A percentile compares a stretch with the other conserved stretches of the same genome.
Evolutionary conservation across 1,140 invertebrate species (phyloP).

Genomic region (Drosophila sturtevanti): DNA sequence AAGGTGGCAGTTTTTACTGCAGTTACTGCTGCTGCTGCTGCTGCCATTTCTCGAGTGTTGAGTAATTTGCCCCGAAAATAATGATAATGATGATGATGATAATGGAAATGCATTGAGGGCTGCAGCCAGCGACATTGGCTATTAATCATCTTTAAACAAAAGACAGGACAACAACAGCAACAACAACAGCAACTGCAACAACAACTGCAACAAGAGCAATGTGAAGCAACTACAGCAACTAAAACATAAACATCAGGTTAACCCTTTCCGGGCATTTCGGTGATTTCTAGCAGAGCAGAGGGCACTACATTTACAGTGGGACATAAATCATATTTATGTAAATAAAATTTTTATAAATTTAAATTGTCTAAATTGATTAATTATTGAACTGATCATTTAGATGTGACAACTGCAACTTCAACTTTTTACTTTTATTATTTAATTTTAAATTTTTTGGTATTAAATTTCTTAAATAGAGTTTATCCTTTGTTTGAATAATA

Average conservation of each 20-base stretch:
- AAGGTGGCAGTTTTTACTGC: slow-evolving; percentile 47
- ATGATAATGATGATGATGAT: slow-evolving; percentile 54
- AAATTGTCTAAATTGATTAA: no score
- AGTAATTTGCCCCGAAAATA: slow-evolving; percentile 70
- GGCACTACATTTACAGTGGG: background rate
- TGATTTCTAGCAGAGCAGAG: slow-evolving; percentile 30
- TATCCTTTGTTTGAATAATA: no score
- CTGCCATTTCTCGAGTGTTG: slow-evolving; percentile 27
- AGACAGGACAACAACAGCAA: slow-evolving; percentile 47
- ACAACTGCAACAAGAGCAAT: slow-evolving; percentile 41
- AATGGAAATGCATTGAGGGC: slow-evolving; percentile 72
- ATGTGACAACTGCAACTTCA: no score
- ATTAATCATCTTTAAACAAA: slow-evolving; percentile 81
- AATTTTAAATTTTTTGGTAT: no score
- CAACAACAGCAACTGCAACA: slow-evolving; percentile 29
- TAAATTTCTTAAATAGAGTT: no score
- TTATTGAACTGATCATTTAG: no score
- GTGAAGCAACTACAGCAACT: slow-evolving; percentile 48
- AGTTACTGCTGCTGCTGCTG: background rate
- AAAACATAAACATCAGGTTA: slow-evolving; percentile 80
- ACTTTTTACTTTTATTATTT: no score
- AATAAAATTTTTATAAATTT: no score
- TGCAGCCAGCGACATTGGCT: slow-evolving; percentile 75
- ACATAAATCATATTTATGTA: background rate
- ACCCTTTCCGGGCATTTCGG: slow-evolving; percentile 60